Percentiles rank a stretch among this genome's conserved stretches.
Conservation (phyloP, 37 sponge, comb jelly and placozoan species). For the Petrosia ficiformis region DNA sequence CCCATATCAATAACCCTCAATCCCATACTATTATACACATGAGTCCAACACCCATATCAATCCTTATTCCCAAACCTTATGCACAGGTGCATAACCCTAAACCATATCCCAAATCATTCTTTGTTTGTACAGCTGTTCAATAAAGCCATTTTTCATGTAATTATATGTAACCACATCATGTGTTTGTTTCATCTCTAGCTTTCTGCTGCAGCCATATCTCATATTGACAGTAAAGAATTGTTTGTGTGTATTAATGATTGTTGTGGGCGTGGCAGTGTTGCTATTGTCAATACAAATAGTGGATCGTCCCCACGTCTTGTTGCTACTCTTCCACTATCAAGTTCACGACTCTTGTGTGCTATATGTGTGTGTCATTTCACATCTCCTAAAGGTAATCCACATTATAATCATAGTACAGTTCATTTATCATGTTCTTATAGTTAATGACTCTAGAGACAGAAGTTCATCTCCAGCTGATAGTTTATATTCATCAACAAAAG, state of each 20-base stretch:
- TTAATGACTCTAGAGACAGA: neutral
- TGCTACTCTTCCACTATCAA: neutral
- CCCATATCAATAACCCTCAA: no score
- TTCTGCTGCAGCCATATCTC: neutral
- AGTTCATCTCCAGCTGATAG: neutral
- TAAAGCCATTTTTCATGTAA: no score
- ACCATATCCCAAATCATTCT: no score
- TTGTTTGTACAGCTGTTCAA: no score
- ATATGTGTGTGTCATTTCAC: neutral
- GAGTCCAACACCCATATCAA: no score
- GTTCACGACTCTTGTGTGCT: neutral
- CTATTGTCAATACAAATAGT: neutral
- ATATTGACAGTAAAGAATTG: neutral
- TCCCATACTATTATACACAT: no score
- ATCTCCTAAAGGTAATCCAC: neutral
- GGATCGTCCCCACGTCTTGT: neutral
- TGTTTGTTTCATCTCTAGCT: neutral
- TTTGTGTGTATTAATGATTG: neutral
- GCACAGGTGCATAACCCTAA: no score
- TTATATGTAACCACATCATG: no score
- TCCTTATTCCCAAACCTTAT: no score
- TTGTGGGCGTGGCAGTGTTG: neutral
- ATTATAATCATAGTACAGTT: neutral
- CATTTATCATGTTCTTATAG: neutral
- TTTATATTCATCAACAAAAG: neutral